Evolutionary conservation across 2,888 invertebrate species (phyloP).

Genomic region (Hydriomena furcata): DNA sequence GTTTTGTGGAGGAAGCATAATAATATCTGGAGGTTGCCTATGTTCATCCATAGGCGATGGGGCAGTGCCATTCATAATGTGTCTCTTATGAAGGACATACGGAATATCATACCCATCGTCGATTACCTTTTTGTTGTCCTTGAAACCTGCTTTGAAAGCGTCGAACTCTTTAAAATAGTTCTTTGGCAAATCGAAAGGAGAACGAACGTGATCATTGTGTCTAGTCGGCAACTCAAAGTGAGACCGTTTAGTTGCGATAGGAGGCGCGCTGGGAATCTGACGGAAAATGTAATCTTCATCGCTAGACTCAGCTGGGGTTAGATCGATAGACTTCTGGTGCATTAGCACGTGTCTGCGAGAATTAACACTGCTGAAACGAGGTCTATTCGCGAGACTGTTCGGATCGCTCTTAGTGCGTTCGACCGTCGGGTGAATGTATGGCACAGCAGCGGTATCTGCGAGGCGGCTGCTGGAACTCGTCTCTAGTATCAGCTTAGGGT

Average conservation of each 20-base stretch:
- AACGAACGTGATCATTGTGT: slow-evolving; percentile 83
- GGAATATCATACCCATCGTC: slow-evolving; percentile 89
- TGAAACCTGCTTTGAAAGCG: slow-evolving; percentile 80
- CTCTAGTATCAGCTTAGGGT: slow-evolving; percentile 85
- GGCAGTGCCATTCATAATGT: slow-evolving; percentile 93
- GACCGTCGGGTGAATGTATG: slow-evolving; percentile 88
- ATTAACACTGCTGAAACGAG: slow-evolving; percentile 88
- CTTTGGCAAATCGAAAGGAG: slow-evolving; percentile 88
- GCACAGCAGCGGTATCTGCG: slow-evolving; percentile 73
- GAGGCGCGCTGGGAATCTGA: slow-evolving; percentile 89
- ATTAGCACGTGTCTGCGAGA: slow-evolving; percentile 90
- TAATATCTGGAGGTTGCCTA: slow-evolving; percentile 71
- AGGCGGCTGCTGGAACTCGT: slow-evolving; percentile 80
- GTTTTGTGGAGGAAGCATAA: slow-evolving; percentile 75
- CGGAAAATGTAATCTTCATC: slow-evolving; percentile 92
- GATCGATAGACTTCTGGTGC: slow-evolving; percentile 93
- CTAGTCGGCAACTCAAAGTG: slow-evolving; percentile 87
- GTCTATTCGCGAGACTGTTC: slow-evolving; percentile 89
- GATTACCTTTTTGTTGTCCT: slow-evolving; percentile 72
- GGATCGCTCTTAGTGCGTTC: slow-evolving; percentile 95
- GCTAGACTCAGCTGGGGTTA: slow-evolving; percentile 93
- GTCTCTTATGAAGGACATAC: slow-evolving; percentile 92
- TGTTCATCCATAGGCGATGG: slow-evolving; percentile 80
- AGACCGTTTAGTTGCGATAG: slow-evolving; percentile 87
- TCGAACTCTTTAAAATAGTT: slow-evolving; percentile 88